phyloP scores from a whole-genome alignment of 2,113 vertebrate genomes.

The Sylvicapra grimmia region DNA sequence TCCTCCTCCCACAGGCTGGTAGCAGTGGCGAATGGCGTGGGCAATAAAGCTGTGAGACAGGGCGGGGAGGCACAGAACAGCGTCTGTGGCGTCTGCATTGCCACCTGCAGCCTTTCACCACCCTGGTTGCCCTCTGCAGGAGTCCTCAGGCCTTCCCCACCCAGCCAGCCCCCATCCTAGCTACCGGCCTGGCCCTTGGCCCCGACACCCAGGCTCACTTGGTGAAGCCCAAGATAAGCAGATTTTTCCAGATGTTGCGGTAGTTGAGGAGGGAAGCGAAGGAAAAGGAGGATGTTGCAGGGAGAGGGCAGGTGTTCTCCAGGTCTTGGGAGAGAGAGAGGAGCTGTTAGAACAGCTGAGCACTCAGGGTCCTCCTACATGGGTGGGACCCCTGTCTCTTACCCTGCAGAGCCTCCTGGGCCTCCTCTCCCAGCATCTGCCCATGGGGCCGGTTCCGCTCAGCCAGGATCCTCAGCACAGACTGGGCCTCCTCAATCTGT shows the following conservation, averaged over 20 bases:
- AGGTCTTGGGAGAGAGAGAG: slow-evolving; percentile 77
- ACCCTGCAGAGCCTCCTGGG: slow-evolving; percentile 81
- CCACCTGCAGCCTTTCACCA: background rate
- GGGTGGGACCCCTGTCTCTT: background rate
- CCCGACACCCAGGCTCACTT: slow-evolving; percentile 81
- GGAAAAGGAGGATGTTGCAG: slow-evolving; percentile 79
- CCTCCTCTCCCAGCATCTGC: slow-evolving; percentile 76
- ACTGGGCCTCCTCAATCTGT: slow-evolving; percentile 74
- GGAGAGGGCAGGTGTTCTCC: slow-evolving; percentile 77
- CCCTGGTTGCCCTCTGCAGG: background rate
- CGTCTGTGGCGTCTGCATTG: background rate
- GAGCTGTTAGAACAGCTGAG: slow-evolving; percentile 8
- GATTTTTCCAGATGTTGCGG: slow-evolving; percentile 93
- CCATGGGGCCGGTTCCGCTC: slow-evolving; percentile 78
- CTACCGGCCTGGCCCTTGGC: slow-evolving; percentile 31
- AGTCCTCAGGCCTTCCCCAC: background rate
- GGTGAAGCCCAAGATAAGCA: slow-evolving; percentile 91
- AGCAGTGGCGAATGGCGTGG: slow-evolving; percentile 90
- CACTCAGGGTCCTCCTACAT: background rate
- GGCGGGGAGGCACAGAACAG: background rate
- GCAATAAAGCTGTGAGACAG: slow-evolving; percentile 84
- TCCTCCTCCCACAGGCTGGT: slow-evolving; percentile 81
- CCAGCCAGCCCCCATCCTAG: slow-evolving; percentile 12
- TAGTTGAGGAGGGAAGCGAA: slow-evolving; percentile 84
- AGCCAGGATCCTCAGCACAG: slow-evolving; percentile 83